Percentiles rank a stretch among this genome's conserved stretches.
These are phyloP conservation scores for Tiliqua scincoides DNA, from an alignment of 2,113 vertebrate species.

Conservation along the genomic window DNA sequence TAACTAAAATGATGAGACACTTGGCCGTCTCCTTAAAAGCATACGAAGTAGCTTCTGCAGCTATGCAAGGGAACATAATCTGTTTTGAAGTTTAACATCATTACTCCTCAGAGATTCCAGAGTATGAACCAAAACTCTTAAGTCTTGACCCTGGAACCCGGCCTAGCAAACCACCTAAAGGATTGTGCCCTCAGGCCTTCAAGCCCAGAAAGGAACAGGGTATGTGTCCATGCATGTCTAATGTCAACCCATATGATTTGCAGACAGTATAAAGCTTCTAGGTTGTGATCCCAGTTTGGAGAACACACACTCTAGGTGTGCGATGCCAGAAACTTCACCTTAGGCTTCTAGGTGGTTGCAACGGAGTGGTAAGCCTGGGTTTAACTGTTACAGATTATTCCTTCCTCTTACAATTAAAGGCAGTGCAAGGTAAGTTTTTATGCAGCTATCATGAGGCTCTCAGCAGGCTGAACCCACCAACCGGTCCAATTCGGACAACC, in stretches of 20 bases:
- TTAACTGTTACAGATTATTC: neutral
- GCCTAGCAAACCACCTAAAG: neutral
- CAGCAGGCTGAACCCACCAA: neutral
- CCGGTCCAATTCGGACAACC: neutral
- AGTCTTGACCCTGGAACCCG: neutral
- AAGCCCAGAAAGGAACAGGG: no score
- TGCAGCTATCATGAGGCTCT: neutral
- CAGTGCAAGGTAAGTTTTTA: neutral
- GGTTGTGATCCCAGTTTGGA: neutral
- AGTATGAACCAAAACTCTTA: neutral
- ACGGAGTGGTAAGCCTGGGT: neutral
- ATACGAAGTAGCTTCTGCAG: neutral
- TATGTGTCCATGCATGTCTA: no score
- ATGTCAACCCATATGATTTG: no score
- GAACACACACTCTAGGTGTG: neutral
- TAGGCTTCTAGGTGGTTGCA: neutral
- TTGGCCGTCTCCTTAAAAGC: neutral
- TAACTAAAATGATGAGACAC: neutral
- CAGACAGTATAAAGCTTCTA: no score
- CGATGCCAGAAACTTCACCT: neutral
- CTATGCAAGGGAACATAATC: no score
- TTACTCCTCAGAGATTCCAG: neutral
- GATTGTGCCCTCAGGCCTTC: neutral
- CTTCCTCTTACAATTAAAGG: neutral
- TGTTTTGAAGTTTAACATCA: no score